A percentile compares a stretch with the other conserved stretches of the same genome.
These are phyloP conservation scores for Mustelus asterias DNA, from an alignment of 2,113 vertebrate species.

Conservation along the genomic window DNA sequence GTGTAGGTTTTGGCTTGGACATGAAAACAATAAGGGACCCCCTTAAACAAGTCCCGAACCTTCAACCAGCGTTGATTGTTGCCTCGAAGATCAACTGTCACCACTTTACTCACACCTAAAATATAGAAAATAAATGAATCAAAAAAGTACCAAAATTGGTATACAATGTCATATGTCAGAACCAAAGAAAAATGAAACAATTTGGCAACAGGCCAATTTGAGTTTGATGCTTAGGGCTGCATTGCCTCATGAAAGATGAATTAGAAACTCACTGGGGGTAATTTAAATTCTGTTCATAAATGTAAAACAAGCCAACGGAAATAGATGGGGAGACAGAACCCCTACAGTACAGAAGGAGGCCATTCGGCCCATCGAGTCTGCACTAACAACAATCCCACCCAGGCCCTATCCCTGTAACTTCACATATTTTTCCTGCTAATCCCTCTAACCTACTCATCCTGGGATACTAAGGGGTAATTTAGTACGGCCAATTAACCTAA, in stretches of 20 bases:
- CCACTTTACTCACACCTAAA: conserved; percentile 85
- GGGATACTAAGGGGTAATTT: no score
- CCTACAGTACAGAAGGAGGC: no score
- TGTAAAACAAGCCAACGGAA: neutral
- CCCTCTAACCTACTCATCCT: no score
- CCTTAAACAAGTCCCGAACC: conserved; percentile 80
- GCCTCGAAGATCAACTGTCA: conserved; percentile 86
- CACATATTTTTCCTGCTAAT: no score
- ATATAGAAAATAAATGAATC: conserved; percentile 29
- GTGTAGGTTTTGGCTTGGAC: conserved; percentile 81
- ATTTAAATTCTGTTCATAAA: neutral
- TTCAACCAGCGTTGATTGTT: conserved; percentile 88
- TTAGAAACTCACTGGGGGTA: neutral
- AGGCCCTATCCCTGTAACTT: no score
- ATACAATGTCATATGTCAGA: neutral
- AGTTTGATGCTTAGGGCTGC: neutral
- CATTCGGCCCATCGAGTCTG: no score
- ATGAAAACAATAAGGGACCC: conserved; percentile 76
- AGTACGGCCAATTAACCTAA: no score
- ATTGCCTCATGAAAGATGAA: neutral
- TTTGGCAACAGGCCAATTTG: neutral
- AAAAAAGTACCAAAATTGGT: neutral
- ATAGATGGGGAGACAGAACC: neutral
- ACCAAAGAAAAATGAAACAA: neutral
- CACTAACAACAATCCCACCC: no score